Conservation (phyloP, 2,797 vertebrate genomes). For the Eleutherodactylus coqui region DNA sequence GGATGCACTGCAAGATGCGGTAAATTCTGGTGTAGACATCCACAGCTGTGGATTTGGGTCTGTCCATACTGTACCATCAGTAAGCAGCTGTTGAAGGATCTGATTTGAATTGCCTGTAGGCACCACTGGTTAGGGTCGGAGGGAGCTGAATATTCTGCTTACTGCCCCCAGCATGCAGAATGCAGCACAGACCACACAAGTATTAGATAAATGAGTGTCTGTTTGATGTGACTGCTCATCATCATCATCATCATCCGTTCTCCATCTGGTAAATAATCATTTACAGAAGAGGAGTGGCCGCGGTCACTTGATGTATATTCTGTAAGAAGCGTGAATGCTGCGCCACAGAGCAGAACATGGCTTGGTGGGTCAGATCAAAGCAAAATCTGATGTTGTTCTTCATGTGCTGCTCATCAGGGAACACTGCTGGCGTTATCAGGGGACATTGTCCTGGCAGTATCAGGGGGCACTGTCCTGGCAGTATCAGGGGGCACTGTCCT, state of each 20-base stretch:
- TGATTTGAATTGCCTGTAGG: background rate
- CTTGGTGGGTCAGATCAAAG: background rate
- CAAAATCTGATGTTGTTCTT: background rate
- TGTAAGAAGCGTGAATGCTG: background rate
- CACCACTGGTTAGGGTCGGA: background rate
- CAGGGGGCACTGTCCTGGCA: background rate
- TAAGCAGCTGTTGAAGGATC: too few species aligned
- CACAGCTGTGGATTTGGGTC: too few species aligned
- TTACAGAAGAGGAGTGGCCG: slow-evolving; percentile 2
- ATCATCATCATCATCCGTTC: slow-evolving; percentile 32
- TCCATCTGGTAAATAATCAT: slow-evolving; percentile 39
- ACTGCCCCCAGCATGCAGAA: background rate
- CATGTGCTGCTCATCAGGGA: background rate
- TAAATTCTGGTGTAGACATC: too few species aligned
- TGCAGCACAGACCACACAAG: background rate
- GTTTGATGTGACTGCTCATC: slow-evolving; percentile 21
- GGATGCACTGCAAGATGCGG: too few species aligned
- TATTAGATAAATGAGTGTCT: slow-evolving; percentile 9
- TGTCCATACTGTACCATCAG: too few species aligned
- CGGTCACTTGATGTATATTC: background rate
- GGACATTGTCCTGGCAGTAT: background rate
- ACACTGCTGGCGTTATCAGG: too few species aligned
- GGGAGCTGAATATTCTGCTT: background rate
- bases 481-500: too few species aligned
- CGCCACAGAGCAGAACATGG: background rate